Evolutionary conservation across 2,113 vertebrate genomes (phyloP), one percentile per base, ranked within the genome.

Genomic region (Dermatemys mawii): DNA sequence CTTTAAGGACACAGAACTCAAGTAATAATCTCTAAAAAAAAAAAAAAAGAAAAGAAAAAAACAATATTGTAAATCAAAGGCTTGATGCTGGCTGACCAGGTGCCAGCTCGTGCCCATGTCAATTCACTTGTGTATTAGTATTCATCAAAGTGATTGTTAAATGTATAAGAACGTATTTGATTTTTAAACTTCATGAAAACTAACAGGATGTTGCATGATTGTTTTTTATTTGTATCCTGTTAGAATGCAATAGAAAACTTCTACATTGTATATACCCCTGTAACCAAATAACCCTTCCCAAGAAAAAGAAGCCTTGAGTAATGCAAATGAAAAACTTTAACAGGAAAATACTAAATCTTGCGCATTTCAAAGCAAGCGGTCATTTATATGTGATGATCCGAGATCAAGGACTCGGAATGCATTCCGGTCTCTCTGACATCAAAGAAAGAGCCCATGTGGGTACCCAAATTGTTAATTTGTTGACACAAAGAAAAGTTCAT

Each of bases 11-110:
- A 44, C 53, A 84, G 76, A 57, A 95, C 92, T 94, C 83, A 89
- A 73, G 38, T 41, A 44, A 93, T 90, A 80, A 86, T 93, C 81
- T 93, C 92, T 60, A 19, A 82, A 93, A 93, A 86, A 79, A 91
- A 1, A n/a, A n/a, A n/a, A n/a, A n/a, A n/a, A n/a, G n/a, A 19
- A 82, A 93, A 93, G 84, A 79, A 91, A 1, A 3, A 17, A 70
- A n/a, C 17, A 70, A 70, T 22, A 86, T 87, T 92, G 86, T 87
- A 91, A 96, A 93, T 93, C 83, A 95, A 55, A 94, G 44, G 78
- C 38, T 55, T 97, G 92, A 91, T 73, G 85, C 70, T 92, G 35
- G 8, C 17, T 5, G 9, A 38, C 17, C 35, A 70, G 9, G 63
- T 70, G n/a, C 63, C n/a, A 38, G n/a, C 63, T 38, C n/a, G 38